These are phyloP conservation scores for Corythornis cristatus DNA, from an alignment of 2,113 vertebrate genomes.

Conservation along the genomic window DNA sequence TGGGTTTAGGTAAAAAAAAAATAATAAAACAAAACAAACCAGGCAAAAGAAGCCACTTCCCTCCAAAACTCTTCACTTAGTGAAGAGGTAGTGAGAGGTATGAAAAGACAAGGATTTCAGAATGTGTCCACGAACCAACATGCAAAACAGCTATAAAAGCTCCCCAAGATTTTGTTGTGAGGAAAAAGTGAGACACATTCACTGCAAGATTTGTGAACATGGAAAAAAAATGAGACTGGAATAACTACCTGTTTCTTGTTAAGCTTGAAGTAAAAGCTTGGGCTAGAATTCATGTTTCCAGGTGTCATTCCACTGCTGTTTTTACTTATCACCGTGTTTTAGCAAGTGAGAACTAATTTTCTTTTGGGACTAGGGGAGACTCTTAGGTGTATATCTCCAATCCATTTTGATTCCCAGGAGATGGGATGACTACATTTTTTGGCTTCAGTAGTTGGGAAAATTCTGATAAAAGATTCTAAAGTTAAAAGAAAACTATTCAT, in stretches of 20 bases:
- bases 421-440: not conserved
- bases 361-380: not conserved
- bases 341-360: not conserved
- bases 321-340: not conserved
- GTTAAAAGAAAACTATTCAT: not conserved
- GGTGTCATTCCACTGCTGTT: not conserved
- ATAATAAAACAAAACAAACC: too few relatives aligned
- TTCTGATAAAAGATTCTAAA: slow-evolving; percentile 2
- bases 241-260: not conserved
- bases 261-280: not conserved
- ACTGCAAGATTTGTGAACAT: not conserved
- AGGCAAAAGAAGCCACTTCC: not conserved
- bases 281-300: not conserved
- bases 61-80: not conserved
- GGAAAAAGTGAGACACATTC: not conserved
- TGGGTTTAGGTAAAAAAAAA: not conserved
- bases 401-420: not conserved
- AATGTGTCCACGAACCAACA: not conserved
- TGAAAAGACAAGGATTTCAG: not conserved
- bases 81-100: not conserved
- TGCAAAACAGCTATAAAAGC: not conserved
- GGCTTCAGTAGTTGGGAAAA: not conserved
- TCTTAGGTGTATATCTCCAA: not conserved
- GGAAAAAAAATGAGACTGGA: not conserved
- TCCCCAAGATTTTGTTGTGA: not conserved